These are phyloP conservation scores for Watsonalla cultraria DNA, from an alignment of 2,888 invertebrate genomes.

Conservation along the genomic window DNA sequence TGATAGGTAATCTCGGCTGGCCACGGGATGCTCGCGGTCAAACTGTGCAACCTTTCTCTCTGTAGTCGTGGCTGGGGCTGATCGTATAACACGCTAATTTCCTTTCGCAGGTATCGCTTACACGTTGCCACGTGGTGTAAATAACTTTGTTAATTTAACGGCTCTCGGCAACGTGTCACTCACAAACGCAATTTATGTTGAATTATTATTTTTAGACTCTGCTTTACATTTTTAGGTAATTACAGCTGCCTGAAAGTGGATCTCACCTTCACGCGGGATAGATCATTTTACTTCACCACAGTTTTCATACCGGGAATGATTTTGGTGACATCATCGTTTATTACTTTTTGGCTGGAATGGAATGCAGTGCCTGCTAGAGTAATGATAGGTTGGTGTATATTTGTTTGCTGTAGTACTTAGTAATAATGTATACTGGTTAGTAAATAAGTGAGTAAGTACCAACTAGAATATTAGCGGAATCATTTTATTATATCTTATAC, in stretches of 20 bases:
- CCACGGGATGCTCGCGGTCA: constrained; percentile 60
- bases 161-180: constrained; percentile 30
- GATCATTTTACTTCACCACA: constrained; percentile 97
- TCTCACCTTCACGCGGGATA: constrained; percentile 95
- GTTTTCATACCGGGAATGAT: constrained; percentile 98
- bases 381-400: constrained; percentile 90
- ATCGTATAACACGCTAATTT: constrained; percentile 61
- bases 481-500: background rate
- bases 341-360: constrained; percentile 98
- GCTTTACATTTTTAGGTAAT: constrained; percentile 86
- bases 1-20: constrained; percentile 85
- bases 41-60: constrained; percentile 53
- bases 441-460: too few relatives aligned
- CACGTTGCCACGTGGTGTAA: constrained; percentile 40
- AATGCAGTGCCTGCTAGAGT: constrained; percentile 97
- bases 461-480: background rate
- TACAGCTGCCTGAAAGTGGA: constrained; percentile 97
- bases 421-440: too few relatives aligned
- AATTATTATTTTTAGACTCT: constrained; percentile 58
- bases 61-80: constrained; percentile 69
- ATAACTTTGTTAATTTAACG: constrained; percentile 23
- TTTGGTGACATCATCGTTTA: constrained; percentile 97
- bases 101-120: constrained; percentile 58
- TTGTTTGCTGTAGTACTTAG: constrained; percentile 31
- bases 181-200: constrained; percentile 31